A percentile compares a stretch with the other conserved stretches of the same genome.
phyloP scores from a whole-genome alignment of 2,888 invertebrate species.

The Mechanitis messenoides region DNA sequence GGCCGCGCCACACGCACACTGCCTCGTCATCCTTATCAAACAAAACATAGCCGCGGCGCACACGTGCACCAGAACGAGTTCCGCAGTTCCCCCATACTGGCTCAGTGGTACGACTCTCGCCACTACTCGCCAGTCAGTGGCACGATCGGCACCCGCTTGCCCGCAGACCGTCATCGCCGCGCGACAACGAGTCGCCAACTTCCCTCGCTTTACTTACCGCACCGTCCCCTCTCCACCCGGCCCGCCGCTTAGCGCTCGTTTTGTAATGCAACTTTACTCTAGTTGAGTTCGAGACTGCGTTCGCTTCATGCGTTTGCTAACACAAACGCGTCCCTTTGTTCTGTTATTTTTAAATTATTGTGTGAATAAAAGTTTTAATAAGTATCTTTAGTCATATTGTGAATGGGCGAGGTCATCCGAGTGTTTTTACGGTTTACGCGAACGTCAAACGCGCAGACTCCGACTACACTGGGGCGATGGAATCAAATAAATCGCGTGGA shows the following conservation, averaged over 20 bases:
- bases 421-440: constrained; percentile 30
- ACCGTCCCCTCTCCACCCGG: constrained; percentile 39
- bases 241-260: constrained; percentile 39
- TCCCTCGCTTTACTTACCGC: constrained; percentile 39
- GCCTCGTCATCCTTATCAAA: constrained; percentile 25
- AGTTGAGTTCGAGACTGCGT: constrained; percentile 58
- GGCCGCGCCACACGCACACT: constrained; percentile 25
- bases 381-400: constrained; percentile 34
- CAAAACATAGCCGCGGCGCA: constrained; percentile 25
- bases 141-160: constrained; percentile 37
- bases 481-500: constrained; percentile 33
- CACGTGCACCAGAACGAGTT: constrained; percentile 33
- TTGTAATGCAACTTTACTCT: constrained; percentile 40
- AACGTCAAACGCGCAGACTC: constrained; percentile 37
- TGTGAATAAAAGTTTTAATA: constrained; percentile 37
- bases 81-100: constrained; percentile 6
- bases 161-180: constrained; percentile 24
- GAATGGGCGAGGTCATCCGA: constrained; percentile 56
- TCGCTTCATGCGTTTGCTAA: constrained; percentile 42
- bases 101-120: not conserved
- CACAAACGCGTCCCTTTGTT: constrained; percentile 49
- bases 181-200: constrained; percentile 34
- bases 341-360: constrained; percentile 41
- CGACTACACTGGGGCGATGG: constrained; percentile 36
- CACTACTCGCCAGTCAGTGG: not conserved